These are phyloP conservation scores for Steinernema khuongi DNA, from an alignment of 1,140 invertebrate species.

Conservation along the genomic window DNA sequence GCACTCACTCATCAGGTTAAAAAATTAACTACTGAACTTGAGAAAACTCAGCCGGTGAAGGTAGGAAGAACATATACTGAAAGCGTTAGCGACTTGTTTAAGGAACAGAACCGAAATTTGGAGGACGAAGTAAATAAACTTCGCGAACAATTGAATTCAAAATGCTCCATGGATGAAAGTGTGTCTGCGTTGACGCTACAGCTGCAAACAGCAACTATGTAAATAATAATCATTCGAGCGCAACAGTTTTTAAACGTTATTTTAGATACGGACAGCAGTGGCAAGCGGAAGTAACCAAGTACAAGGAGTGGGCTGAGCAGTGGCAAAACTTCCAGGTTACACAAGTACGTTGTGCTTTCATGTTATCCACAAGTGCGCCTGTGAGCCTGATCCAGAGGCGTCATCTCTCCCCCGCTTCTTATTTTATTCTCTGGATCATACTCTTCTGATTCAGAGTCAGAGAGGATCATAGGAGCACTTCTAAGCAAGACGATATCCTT, in stretches of 20 bases:
- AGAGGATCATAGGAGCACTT: too few relatives aligned
- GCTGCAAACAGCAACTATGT: conserved; percentile 39
- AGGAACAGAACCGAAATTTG: conserved; percentile 19
- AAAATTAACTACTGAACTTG: conserved; percentile 72
- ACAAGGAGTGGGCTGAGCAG: conserved; percentile 51
- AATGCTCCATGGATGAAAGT: neutral
- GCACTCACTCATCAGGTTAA: conserved; percentile 70
- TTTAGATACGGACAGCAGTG: conserved; percentile 48
- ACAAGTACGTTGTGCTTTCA: conserved; percentile 30
- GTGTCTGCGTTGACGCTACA: conserved; percentile 22
- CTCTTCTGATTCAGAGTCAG: conserved; percentile 28
- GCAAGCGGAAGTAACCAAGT: conserved; percentile 49
- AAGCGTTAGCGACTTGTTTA: neutral
- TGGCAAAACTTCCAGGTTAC: conserved; percentile 55
- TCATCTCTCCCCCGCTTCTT: too few relatives aligned
- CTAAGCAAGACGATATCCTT: too few relatives aligned
- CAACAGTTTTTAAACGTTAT: neutral
- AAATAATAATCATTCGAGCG: neutral
- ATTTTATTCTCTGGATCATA: neutral
- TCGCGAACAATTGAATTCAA: conserved; percentile 16
- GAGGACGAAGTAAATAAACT: conserved; percentile 26
- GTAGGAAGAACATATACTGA: conserved; percentile 1
- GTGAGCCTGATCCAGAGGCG: too few relatives aligned
- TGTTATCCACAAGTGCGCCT: too few relatives aligned
- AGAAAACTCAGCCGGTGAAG: conserved; percentile 22